Evolutionary conservation across 2,797 vertebrate genomes (phyloP).

Genomic region (Sebastes minor): DNA sequence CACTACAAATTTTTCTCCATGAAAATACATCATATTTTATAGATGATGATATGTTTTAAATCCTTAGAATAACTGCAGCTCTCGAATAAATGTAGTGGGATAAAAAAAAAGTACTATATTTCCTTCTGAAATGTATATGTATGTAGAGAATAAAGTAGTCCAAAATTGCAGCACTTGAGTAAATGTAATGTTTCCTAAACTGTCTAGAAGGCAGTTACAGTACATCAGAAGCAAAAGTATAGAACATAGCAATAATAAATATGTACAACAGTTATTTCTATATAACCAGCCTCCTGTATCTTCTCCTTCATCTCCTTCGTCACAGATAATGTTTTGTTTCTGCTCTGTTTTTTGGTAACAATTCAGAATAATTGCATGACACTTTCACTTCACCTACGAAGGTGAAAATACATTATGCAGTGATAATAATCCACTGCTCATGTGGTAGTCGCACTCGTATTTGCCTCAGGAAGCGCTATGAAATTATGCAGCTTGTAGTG

Average conservation of each 20-base stretch:
- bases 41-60: not conserved
- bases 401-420: slow-evolving; percentile 68
- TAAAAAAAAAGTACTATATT: not conserved
- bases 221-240: not conserved
- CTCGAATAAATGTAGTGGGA: not conserved
- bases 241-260: not conserved
- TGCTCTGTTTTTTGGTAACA: slow-evolving; percentile 8
- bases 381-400: slow-evolving; percentile 21
- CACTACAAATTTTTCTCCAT: accelerated
- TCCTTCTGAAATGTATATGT: not conserved
- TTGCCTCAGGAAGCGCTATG: slow-evolving; percentile 17
- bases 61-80: not conserved
- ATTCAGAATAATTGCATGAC: slow-evolving; percentile 29
- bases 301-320: not conserved
- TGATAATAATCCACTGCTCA: slow-evolving; percentile 56
- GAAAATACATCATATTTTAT: not conserved
- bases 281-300: not conserved
- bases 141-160: not conserved
- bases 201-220: not conserved
- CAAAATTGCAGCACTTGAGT: not conserved
- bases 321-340: not conserved
- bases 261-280: not conserved
- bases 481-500: slow-evolving; percentile 21
- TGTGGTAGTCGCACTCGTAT: slow-evolving; percentile 32
- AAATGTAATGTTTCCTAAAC: not conserved